These are phyloP conservation scores for Dromas ardeola DNA, from an alignment of 2,113 vertebrate species.

Conservation along the genomic window DNA sequence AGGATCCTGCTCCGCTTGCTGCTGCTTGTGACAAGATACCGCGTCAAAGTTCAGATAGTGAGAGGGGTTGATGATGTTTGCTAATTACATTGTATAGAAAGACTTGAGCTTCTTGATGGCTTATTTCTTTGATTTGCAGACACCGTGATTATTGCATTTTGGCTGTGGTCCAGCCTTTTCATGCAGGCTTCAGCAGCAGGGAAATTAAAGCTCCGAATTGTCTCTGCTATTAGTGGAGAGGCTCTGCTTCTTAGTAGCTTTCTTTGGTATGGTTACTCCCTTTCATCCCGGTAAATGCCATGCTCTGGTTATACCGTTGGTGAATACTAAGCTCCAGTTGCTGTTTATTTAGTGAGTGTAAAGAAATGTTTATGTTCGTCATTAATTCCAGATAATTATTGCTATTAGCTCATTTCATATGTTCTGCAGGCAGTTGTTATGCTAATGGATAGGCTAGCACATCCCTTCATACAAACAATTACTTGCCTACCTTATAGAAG, in stretches of 20 bases:
- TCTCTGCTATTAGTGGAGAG: background rate
- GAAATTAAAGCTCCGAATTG: slow-evolving; percentile 24
- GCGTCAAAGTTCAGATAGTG: background rate
- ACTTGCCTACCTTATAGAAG: slow-evolving; percentile 17
- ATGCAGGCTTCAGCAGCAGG: background rate
- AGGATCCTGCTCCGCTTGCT: background rate
- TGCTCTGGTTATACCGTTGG: background rate
- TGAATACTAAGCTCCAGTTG: background rate
- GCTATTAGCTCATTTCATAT: slow-evolving; percentile 18
- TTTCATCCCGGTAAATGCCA: background rate
- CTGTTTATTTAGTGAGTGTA: background rate
- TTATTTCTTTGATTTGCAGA: slow-evolving; percentile 45
- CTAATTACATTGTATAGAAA: background rate
- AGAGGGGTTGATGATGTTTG: background rate
- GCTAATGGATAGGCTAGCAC: background rate
- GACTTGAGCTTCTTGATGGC: slow-evolving; percentile 1
- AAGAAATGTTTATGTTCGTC: slow-evolving; percentile 15
- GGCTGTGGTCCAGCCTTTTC: slow-evolving; percentile 41
- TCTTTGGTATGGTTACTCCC: background rate
- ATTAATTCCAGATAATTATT: slow-evolving; percentile 51
- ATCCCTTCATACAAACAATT: slow-evolving; percentile 19
- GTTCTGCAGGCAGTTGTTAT: slow-evolving; percentile 23
- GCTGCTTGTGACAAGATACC: background rate
- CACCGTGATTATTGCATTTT: slow-evolving; percentile 45
- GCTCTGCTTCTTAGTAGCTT: background rate